Conservation (phyloP, 2,888 invertebrate species). For the Eudasyphora cyanicolor region DNA sequence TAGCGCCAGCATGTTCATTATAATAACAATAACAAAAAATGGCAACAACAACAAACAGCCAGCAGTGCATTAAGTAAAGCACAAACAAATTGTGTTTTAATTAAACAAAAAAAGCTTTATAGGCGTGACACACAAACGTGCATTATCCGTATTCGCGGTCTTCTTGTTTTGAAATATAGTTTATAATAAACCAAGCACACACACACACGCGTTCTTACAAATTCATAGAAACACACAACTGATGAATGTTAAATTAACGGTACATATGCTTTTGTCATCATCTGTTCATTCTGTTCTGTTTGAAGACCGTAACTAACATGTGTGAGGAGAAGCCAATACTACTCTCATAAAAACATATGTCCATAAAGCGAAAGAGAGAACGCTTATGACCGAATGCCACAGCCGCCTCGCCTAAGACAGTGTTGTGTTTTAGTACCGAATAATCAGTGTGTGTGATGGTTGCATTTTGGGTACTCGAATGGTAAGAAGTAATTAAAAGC, state of each 20-base stretch:
- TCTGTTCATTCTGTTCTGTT: too few species aligned
- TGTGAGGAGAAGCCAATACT: not conserved
- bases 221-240: not conserved
- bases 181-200: too few species aligned
- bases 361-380: too few species aligned
- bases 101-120: constrained; percentile 37
- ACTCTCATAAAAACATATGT: too few species aligned
- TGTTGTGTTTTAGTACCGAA: too few species aligned
- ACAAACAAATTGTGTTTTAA: constrained; percentile 55
- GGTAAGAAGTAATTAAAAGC: too few species aligned
- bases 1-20: constrained; percentile 35
- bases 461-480: too few species aligned
- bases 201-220: constrained; percentile 26
- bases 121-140: not conserved
- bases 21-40: constrained; percentile 24
- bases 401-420: too few species aligned
- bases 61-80: constrained; percentile 42
- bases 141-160: not conserved
- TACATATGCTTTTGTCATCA: constrained; percentile 9
- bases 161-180: too few species aligned
- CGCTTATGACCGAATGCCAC: too few species aligned
- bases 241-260: not conserved
- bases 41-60: constrained; percentile 33
- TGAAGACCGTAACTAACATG: not conserved
- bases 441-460: too few species aligned